These are phyloP conservation scores for Tyrophagus putrescentiae DNA, from an alignment of 1,140 invertebrate species.

Conservation along the genomic window DNA sequence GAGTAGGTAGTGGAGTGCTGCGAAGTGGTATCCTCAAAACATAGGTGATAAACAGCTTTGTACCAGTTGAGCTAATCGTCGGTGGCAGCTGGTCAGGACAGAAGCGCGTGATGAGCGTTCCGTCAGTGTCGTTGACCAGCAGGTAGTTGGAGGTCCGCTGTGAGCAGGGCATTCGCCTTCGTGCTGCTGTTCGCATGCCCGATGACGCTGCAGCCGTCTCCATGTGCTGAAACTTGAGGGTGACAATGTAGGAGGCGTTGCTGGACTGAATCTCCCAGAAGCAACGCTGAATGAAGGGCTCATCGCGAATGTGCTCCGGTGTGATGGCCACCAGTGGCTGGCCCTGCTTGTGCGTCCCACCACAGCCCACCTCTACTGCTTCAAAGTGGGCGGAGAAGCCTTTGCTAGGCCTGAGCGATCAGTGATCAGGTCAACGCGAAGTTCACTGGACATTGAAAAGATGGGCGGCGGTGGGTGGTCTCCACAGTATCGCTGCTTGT, in stretches of 20 bases:
- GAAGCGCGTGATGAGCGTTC: constrained; percentile 43
- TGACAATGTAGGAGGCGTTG: background rate
- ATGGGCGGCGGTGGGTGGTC: constrained; percentile 39
- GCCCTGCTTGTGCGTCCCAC: constrained; percentile 36
- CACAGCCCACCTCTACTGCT: constrained; percentile 43
- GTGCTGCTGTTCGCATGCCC: constrained; percentile 34
- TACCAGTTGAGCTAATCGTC: constrained; percentile 46
- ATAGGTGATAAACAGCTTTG: constrained; percentile 53
- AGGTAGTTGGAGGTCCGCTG: constrained; percentile 59
- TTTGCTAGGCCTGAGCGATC: constrained; percentile 41
- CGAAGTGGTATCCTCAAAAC: constrained; percentile 43
- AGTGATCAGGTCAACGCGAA: constrained; percentile 51
- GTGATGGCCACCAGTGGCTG: too few relatives aligned
- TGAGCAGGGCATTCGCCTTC: too few relatives aligned
- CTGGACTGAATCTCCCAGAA: too few relatives aligned
- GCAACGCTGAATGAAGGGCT: too few relatives aligned
- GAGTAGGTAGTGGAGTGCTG: too few relatives aligned
- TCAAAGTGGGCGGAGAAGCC: constrained; percentile 61
- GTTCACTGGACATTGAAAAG: constrained; percentile 51
- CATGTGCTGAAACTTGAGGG: background rate
- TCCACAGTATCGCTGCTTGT: constrained; percentile 52
- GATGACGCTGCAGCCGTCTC: constrained; percentile 30
- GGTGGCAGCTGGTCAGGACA: constrained; percentile 55
- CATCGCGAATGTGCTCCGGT: too few relatives aligned
- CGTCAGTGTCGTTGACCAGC: constrained; percentile 43